These are phyloP conservation scores for Melopsittacus undulatus DNA, from an alignment of 2,797 vertebrate genomes.

Conservation along the genomic window DNA sequence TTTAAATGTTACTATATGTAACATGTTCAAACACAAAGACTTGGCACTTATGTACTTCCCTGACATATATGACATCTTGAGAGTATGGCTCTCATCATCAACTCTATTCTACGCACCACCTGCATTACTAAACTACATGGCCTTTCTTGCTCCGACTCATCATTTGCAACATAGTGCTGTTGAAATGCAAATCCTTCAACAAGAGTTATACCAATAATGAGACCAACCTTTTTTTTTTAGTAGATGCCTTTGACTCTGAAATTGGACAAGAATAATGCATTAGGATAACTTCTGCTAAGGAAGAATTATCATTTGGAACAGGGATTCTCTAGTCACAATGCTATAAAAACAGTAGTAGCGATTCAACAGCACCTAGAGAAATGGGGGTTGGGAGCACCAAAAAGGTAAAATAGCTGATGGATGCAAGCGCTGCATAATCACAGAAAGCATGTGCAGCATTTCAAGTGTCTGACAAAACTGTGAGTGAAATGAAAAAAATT, in stretches of 20 bases:
- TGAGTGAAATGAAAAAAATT: background rate
- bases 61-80: background rate
- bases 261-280: background rate
- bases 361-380: background rate
- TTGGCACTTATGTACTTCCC: background rate
- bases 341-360: background rate
- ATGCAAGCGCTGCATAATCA: background rate
- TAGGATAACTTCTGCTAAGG: background rate
- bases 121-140: background rate
- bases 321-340: background rate
- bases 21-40: background rate
- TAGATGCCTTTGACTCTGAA: background rate
- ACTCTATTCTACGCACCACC: background rate
- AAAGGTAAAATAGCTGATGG: background rate
- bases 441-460: background rate
- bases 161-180: background rate
- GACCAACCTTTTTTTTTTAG: background rate
- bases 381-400: rapidly evolving
- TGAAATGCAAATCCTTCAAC: background rate
- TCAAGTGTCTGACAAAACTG: background rate
- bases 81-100: background rate
- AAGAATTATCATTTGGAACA: background rate
- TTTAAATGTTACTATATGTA: background rate
- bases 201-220: background rate
- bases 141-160: background rate